These are phyloP conservation scores for Dasypolia templi DNA, from an alignment of 2,888 invertebrate genomes.

Conservation along the genomic window DNA sequence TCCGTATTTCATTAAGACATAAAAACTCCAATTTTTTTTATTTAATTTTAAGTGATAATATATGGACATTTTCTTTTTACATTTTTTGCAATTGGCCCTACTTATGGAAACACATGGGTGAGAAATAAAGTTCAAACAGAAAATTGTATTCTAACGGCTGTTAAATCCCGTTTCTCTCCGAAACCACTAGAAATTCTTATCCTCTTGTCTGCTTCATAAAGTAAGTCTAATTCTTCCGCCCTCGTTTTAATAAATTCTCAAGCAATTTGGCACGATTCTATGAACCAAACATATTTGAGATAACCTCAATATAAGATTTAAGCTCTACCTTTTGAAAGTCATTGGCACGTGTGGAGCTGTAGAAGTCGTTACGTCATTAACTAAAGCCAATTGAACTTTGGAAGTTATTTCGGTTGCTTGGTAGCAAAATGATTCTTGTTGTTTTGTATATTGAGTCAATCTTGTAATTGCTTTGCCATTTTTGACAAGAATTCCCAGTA, in stretches of 20 bases:
- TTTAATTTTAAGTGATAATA: neutral
- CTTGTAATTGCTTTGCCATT: too few species aligned
- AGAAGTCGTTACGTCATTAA: slow-evolving; percentile 26
- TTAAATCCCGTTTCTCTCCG: slow-evolving; percentile 12
- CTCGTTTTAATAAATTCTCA: slow-evolving; percentile 50
- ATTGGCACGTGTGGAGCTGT: slow-evolving; percentile 32
- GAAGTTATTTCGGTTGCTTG: neutral
- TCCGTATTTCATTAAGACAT: too few species aligned
- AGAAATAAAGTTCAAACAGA: slow-evolving; percentile 16
- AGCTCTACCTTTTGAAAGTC: slow-evolving; percentile 27
- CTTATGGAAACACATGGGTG: neutral
- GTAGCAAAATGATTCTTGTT: neutral
- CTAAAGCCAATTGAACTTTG: slow-evolving; percentile 12
- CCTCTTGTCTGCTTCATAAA: slow-evolving; percentile 45
- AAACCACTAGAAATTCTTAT: slow-evolving; percentile 26
- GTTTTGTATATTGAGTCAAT: too few species aligned
- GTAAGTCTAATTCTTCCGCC: slow-evolving; percentile 38
- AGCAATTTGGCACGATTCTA: slow-evolving; percentile 61
- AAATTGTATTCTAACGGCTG: slow-evolving; percentile 15
- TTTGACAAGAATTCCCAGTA: too few species aligned
- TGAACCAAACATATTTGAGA: slow-evolving; percentile 53
- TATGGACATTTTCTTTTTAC: neutral
- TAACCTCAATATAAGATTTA: slow-evolving; percentile 33
- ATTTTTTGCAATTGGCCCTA: neutral
- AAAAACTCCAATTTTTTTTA: too few species aligned